Base-by-base conservation (phyloP, 2,797 vertebrate genomes). In the Xenopus petersii region DNA sequence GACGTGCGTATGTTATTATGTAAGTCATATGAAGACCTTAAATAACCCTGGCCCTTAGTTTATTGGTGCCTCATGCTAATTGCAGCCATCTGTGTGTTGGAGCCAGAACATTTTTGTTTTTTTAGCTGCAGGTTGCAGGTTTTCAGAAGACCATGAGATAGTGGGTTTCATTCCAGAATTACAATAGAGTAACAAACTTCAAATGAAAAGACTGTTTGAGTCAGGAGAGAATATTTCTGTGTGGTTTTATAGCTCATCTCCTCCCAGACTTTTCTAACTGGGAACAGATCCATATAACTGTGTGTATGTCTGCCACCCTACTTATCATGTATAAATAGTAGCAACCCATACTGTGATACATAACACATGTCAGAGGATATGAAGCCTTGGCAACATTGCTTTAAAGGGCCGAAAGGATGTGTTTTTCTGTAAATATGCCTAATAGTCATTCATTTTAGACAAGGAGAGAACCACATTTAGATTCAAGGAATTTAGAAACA, bases 191-290 rank as follows among this genome's bases (percentile, higher is more conserved):
- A 17, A 11, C 0, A 0, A 63, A 61, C 24, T 46, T 78, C 60
- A 73, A 12, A 30, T 62, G 17, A 63, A 59, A 67, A 2, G 26
- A 17, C 49, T 3, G 55, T 4, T 21, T 42, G 12, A 0, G 0
- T 67, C 26, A 30, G 1, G 26, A 30, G 26, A 30, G 26, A 30
- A 30, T 30, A 30, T 2, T 30, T 48, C 8, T 67, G 58, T 63
- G 75, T 70, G 75, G 56, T 72, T 77, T 62, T 63, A 64, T 24
- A 72, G 9, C 55, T 77, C 64, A 64, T 30, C 21, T 21, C 15
- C 64, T 62, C 67, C 70, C 70, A 77, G 59, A 46, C 49, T 56
- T 21, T 67, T 51, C 61, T 26, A 46, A 62, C 26, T 8, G 17
- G 64, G 70, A 68, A 56, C 33, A 8, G 56, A 26, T 47, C 70